Evolutionary conservation across 2,113 vertebrate species (phyloP).

Genomic region (Aegypius monachus): DNA sequence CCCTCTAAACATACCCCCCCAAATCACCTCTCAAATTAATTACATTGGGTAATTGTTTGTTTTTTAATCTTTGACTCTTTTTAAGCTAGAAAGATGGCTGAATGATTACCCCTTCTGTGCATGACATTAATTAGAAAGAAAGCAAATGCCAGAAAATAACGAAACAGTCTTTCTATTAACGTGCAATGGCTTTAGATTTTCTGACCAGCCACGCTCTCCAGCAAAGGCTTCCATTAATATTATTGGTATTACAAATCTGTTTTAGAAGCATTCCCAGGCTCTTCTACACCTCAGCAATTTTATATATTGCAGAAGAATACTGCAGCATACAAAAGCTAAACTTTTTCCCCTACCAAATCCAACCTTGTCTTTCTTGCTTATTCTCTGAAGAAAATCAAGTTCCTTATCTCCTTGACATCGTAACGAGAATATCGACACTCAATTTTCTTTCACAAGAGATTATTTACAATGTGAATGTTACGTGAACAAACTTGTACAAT

Average conservation of each 20-base stretch:
- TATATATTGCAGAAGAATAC: not conserved
- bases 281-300: not conserved
- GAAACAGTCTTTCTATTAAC: not conserved
- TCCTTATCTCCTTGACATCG: not conserved
- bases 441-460: not conserved
- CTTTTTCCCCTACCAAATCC: not conserved
- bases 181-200: not conserved
- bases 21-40: not conserved
- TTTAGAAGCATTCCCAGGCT: not conserved
- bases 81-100: not conserved
- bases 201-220: not conserved
- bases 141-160: conserved; percentile 4
- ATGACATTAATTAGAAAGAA: conserved; percentile 18
- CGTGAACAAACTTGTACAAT: not conserved
- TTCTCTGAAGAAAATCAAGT: not conserved
- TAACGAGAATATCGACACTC: not conserved
- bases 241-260: not conserved
- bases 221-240: not conserved
- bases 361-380: not conserved
- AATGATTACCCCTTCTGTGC: not conserved
- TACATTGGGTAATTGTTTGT: not conserved
- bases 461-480: not conserved
- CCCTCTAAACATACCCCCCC: not conserved
- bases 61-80: conserved; percentile 30
- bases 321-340: not conserved